Evolutionary conservation across 2,888 invertebrate species (phyloP), one percentile per base, ranked within the genome.

Genomic region (Drosophila quasianomalipes): DNA sequence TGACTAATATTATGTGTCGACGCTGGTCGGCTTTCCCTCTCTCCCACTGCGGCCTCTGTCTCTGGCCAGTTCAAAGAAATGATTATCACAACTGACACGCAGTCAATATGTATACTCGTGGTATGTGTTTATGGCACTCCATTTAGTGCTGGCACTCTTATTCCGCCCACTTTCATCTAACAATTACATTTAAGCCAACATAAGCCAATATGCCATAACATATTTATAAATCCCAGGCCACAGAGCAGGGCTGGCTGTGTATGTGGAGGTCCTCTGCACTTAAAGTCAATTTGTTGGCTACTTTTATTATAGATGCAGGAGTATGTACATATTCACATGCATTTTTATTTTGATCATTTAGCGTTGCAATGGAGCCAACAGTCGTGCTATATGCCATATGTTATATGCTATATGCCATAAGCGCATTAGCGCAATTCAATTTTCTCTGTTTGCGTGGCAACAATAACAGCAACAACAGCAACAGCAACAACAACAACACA

Each of bases 401-500:
- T 0, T 7, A 14, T 35, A 35, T 71, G 28, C 28, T 28, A n/a
- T 26, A 82, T 72, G 83, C 86, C 79, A 85, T 85, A 88, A 90
- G 83, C 85, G 90, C 85, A 90, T 90, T 88, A 90, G 82, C 83
- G 86, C 81, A 83, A 90, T 87, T 88, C 90, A 88, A 87, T 90
- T 87, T 89, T 59, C 82, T 72, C 70, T 70, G 76, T 83, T 75
- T 77, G 77, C 54, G 60, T 53, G 53, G 61, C 67, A 60, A 65
- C 72, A 69, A 61, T 61, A 63, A 60, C 22, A 10, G 3, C 33
- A 33, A 12, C 33, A 44, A 39, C 68, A 33, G 0, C 33, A 10
- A 12, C 16, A 19, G 4, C 4, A 47, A 49, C 68, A 73, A 63
- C 74, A 67, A 64, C 65, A 59, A 58, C 59, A 49, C 52, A 69